Base-by-base conservation (phyloP, 92 coral and sea anemone genomes). In the Phenganax marumi region DNA sequence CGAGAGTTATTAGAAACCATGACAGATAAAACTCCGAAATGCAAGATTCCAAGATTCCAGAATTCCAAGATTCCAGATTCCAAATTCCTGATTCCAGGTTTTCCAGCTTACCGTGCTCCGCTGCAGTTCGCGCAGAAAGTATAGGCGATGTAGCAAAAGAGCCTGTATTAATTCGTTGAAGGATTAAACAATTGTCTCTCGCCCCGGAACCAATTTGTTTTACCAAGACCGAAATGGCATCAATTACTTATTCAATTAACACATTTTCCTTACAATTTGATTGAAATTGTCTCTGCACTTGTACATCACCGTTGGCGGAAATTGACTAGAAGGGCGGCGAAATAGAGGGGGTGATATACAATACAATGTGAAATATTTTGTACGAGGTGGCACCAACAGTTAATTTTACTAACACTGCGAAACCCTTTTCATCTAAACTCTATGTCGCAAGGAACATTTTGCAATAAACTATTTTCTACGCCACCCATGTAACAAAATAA, bases 211-310 rank as follows among this genome's bases (percentile, higher is more conserved):
- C 52, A 11, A 47, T 6, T n/a, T 22, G 63, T 52, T 17, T 8
- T 12, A 73, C 51, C 46, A 68, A 76, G 81, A 61, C 43, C 50
- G 81, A 43, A 43, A 48, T 53, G 68, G 43, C 52, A 76, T 61
- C 81, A 54, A 76, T 76, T 76, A 76, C 66, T 61, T 48, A 52
- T 76, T 33, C 81, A 76, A 76, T 76, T 76, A 76, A 54, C 81
- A 43, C 81, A 57, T 56, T 77, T 69, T 56, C 53, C 9, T 77
- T 26, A 47, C 81, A 48, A 70, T 22, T 56, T 52, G 81, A 77
- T 39, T 58, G 69, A 51, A 47, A 60, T 52, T 50, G 56, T 19
- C 63, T 60, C 7, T 23, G 22, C 65, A 1, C 7, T 52, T 51
- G 64, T 49, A 54, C 26, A 25, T 12, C 69, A 58, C 25, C 43